These are phyloP conservation scores for Onychostruthus taczanowskii DNA, from an alignment of 2,113 vertebrate species.

Conservation along the genomic window DNA sequence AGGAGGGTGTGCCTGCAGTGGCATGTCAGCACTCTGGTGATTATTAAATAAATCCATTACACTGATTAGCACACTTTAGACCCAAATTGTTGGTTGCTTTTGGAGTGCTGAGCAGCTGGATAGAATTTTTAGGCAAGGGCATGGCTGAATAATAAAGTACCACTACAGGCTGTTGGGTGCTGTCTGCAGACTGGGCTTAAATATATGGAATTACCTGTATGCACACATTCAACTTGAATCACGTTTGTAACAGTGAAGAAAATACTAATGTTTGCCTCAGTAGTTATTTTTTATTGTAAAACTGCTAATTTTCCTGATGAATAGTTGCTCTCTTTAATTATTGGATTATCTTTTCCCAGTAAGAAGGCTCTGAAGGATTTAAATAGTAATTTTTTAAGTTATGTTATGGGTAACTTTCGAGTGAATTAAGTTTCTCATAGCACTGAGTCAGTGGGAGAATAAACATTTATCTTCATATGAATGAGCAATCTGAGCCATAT, in stretches of 20 bases:
- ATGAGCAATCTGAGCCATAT: background rate
- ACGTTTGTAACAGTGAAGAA: background rate
- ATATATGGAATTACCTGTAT: background rate
- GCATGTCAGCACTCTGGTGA: background rate
- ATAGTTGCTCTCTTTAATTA: background rate
- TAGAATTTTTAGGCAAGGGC: background rate
- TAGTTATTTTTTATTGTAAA: background rate
- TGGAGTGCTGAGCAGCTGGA: background rate
- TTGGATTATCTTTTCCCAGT: background rate
- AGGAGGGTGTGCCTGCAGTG: background rate
- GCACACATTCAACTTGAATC: background rate
- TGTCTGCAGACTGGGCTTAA: background rate
- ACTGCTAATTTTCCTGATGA: background rate
- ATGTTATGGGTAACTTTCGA: background rate
- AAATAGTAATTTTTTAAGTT: background rate
- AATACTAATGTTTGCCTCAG: background rate
- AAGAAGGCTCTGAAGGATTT: background rate
- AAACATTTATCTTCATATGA: background rate
- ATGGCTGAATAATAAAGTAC: background rate
- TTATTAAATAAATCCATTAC: background rate
- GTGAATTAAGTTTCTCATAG: background rate
- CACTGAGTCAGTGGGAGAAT: background rate
- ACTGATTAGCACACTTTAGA: background rate
- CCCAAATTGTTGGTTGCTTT: background rate
- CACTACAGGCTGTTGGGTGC: background rate